Base-by-base conservation (phyloP, 2,113 vertebrate species). In the Platanista minor region DNA sequence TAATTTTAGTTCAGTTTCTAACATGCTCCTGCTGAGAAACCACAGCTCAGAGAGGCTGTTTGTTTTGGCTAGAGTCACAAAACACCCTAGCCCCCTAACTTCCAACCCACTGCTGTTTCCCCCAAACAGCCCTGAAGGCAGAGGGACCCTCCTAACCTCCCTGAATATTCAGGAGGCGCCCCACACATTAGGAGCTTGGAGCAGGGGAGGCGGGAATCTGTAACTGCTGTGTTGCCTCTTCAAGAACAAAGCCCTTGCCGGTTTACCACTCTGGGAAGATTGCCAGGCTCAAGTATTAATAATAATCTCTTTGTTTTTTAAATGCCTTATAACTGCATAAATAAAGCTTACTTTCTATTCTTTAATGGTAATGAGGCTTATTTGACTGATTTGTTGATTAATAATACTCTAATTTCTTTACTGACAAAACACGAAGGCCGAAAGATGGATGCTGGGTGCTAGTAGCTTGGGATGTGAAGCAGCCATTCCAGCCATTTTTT, bases 291-390 rank as follows among this genome's bases (percentile, higher is more conserved):
- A 87, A 97, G 90, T 95, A 98, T 98, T 98, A 98, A 98, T 98
- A 98, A 98, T 98, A 98, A 98, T 98, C 97, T 95, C 80, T 97
- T 98, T 98, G 98, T 98, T 98, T 98, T 96, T 97, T 85, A 98
- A 98, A 97, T 98, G 93, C 89, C 43, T 98, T 98, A 96, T 98
- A 98, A 98, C 98, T 97, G 92, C 86, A 95, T 98, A 98, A 97
- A 97, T 97, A 94, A 98, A 97, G 93, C 96, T 96, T 94, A 91
- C 98, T 98, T 98, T 98, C 97, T 97, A 97, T 97, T 98, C 95
- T 97, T 97, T 98, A 96, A 66, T 96, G 87, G 87, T 97, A 98
- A 98, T 98, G 97, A 98, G 97, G 84, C 98, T 97, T 98, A 98
- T 98, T 98, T 98, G 98, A 98, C 98, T 98, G 96, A 97, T 98